Percentiles rank a stretch among this genome's conserved stretches.
phyloP scores from a whole-genome alignment of 2,797 vertebrate genomes.

The Melanotaenia parkinsoni region DNA sequence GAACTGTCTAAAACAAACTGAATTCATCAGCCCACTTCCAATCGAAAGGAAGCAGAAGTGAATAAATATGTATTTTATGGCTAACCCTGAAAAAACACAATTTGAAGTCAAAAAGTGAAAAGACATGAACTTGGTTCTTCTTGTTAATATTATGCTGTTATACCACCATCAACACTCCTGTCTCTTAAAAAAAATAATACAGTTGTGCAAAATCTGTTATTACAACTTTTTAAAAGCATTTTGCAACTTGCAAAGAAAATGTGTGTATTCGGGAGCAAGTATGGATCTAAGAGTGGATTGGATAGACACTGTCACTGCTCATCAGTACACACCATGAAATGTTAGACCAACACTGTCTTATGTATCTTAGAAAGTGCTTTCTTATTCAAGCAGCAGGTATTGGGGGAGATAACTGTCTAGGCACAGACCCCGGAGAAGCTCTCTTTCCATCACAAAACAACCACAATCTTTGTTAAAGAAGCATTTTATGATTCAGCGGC shows the following conservation, averaged over 20 bases:
- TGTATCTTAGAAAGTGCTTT: slow-evolving; percentile 35
- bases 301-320: slow-evolving; percentile 43
- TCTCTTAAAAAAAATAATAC: neutral
- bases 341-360: slow-evolving; percentile 19
- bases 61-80: too few species aligned
- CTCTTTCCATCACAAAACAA: slow-evolving; percentile 27
- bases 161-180: too few species aligned
- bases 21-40: too few species aligned
- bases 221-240: neutral
- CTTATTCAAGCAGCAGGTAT: slow-evolving; percentile 30
- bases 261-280: neutral
- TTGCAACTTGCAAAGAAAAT: neutral
- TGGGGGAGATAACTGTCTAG: slow-evolving; percentile 14
- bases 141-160: too few species aligned
- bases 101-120: too few species aligned
- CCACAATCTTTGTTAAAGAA: slow-evolving; percentile 29
- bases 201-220: neutral
- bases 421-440: slow-evolving; percentile 14
- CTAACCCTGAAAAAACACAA: too few species aligned
- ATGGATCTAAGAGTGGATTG: slow-evolving; percentile 28
- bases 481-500: slow-evolving; percentile 34
- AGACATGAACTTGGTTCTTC: too few species aligned
- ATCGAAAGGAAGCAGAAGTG: too few species aligned
- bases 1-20: too few species aligned
- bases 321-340: slow-evolving; percentile 43